Conservation (phyloP, 1,140 invertebrate species). For the Drosophila equinoxialis region DNA sequence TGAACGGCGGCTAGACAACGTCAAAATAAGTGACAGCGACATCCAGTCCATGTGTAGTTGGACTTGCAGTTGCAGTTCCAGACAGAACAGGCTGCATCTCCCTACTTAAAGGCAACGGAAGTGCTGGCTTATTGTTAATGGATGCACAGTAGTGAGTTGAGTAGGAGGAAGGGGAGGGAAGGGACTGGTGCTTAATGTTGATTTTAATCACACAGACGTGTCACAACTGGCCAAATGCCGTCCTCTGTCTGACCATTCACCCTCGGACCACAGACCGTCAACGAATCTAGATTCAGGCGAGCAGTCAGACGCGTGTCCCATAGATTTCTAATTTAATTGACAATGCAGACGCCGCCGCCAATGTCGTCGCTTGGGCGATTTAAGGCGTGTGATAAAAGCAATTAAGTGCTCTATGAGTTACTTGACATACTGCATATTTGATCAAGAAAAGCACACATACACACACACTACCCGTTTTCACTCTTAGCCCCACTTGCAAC, state of each 20-base stretch:
- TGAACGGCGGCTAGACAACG: constrained; percentile 4
- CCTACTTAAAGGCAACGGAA: constrained; percentile 42
- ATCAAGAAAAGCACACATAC: constrained; percentile 19
- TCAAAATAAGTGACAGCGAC: constrained; percentile 27
- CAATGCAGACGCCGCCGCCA: constrained; percentile 38
- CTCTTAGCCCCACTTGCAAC: background rate
- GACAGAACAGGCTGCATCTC: constrained; percentile 21
- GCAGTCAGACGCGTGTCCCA: constrained; percentile 11
- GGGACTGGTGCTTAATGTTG: constrained; percentile 51
- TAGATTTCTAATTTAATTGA: constrained; percentile 60
- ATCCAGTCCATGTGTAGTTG: constrained; percentile 7
- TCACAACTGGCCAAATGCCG: constrained; percentile 57
- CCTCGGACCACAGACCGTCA: background rate
- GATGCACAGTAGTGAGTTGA: background rate
- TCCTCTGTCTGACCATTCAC: background rate
- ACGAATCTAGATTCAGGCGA: background rate
- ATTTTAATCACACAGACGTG: constrained; percentile 57
- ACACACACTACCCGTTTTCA: background rate
- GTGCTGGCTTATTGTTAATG: constrained; percentile 51
- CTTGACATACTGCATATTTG: constrained; percentile 41
- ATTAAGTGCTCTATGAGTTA: constrained; percentile 57
- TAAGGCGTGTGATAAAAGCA: constrained; percentile 57
- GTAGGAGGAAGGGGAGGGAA: constrained; percentile 18
- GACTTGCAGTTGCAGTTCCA: background rate
- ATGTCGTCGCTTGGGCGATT: constrained; percentile 27